Evolutionary conservation across 2,888 invertebrate genomes (phyloP), one percentile per base, ranked within the genome.

Genomic region (Argynnis bischoffii): DNA sequence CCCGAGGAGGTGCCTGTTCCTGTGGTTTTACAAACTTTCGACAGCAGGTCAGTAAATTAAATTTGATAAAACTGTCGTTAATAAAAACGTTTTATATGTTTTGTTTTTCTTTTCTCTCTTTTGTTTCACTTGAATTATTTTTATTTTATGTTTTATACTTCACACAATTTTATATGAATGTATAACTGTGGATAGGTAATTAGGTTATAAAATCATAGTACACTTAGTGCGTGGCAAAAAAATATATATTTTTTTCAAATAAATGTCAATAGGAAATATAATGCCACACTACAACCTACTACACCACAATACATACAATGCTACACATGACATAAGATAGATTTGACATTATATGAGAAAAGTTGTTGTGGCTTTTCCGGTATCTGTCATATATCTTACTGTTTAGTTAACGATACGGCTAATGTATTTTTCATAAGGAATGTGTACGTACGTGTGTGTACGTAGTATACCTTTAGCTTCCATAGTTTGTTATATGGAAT

Each of bases 31-130:
- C 73, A 82, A 31, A 66, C 79, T 14, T 76, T 78, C 51, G 89
- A 89, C 48, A 73, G 66, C 81, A 90, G 90, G 90, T 90, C 69
- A 89, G 91, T 87, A 51, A 41, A 68, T 65, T 48, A 63, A 54
- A n/a, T 46, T 13, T 13, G 56, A 60, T 50, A 26, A 63, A 59
- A 53, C 15, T 46, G 56, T 46, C 66, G 55, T 59, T 64, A 47
- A 69, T 69, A 64, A 68, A 74, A 72, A 64, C 70, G 72, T 72
- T 72, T 69, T 69, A 41, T 71, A 11, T 55, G 72, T 65, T 69
- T 56, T 61, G 72, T 63, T 71, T 64, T 75, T 76, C 71, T 72
- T 74, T 77, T 77, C 57, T 72, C 76, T 74, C 74, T 76, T 57
- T 70, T 75, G 55, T 69, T 75, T 72, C 26, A 63, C 64, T 70